Evolutionary conservation across 2,113 vertebrate species (phyloP).

Genomic region (Heptranchias perlo): DNA sequence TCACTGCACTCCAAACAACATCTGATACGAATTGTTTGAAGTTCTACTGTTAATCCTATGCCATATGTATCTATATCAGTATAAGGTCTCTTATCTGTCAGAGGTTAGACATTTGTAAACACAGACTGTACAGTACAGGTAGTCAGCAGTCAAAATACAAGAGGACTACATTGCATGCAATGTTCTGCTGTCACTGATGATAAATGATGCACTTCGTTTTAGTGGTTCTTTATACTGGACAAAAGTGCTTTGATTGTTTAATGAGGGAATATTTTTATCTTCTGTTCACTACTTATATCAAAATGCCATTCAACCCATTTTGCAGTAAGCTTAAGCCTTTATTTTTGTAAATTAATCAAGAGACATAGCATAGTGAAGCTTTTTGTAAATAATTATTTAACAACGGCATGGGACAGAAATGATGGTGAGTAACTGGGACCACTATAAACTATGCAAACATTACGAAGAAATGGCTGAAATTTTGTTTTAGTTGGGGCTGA

Average conservation of each 20-base stretch:
- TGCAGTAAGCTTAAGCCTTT: background rate
- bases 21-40: conserved; percentile 26
- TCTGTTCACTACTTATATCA: background rate
- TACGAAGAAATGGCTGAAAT: background rate
- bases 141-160: background rate
- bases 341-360: background rate
- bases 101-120: conserved; percentile 1
- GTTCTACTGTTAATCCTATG: background rate
- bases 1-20: background rate
- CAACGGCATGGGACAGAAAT: background rate
- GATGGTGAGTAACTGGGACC: background rate
- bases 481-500: background rate
- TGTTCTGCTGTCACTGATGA: background rate
- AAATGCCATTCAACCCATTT: background rate
- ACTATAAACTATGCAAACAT: background rate
- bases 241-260: background rate
- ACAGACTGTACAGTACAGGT: background rate
- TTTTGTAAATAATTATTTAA: background rate
- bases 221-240: background rate
- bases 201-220: background rate
- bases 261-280: background rate
- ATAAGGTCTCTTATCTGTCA: background rate
- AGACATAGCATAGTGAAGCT: background rate
- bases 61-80: background rate
- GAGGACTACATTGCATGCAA: background rate